These are phyloP conservation scores for Merodon equestris DNA, from an alignment of 2,888 invertebrate species.

Conservation along the genomic window DNA sequence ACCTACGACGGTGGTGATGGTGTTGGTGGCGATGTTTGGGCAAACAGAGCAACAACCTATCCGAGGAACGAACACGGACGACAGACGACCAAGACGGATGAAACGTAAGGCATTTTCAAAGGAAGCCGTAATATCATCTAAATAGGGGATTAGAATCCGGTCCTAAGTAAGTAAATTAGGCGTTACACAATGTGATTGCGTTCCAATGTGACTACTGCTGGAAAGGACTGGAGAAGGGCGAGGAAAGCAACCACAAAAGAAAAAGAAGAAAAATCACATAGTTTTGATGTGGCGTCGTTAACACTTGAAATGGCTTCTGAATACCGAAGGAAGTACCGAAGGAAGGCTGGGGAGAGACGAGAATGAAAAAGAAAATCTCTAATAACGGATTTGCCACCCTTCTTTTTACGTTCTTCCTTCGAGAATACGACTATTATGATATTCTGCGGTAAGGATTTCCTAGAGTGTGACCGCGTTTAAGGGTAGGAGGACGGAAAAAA, in stretches of 20 bases:
- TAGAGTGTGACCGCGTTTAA: conserved; percentile 29
- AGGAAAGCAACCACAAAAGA: not conserved
- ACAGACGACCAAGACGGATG: conserved; percentile 36
- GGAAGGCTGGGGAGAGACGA: not conserved
- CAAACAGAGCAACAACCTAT: conserved; percentile 51
- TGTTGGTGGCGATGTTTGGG: conserved; percentile 12
- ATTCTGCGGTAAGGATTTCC: conserved; percentile 23
- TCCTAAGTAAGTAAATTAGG: conserved; percentile 63
- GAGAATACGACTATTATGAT: conserved; percentile 49
- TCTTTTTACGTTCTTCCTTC: not conserved
- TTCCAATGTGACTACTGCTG: conserved; percentile 15
- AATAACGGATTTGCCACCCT: conserved; percentile 32
- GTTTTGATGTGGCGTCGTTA: conserved; percentile 43
- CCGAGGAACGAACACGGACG: conserved; percentile 1
- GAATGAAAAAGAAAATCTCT: conserved; percentile 2
- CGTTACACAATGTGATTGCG: conserved; percentile 59
- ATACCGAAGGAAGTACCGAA: conserved; percentile 13
- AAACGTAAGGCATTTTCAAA: conserved; percentile 42
- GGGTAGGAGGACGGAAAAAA: conserved; percentile 7
- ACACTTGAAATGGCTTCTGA: conserved; percentile 43
- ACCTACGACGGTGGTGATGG: conserved; percentile 21
- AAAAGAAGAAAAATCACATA: conserved; percentile 6
- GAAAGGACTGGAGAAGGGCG: not conserved
- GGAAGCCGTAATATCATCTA: conserved; percentile 57
- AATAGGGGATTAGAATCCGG: conserved; percentile 60